Conservation (phyloP, 2,113 vertebrate species). For the Oreochromis aureus region DNA sequence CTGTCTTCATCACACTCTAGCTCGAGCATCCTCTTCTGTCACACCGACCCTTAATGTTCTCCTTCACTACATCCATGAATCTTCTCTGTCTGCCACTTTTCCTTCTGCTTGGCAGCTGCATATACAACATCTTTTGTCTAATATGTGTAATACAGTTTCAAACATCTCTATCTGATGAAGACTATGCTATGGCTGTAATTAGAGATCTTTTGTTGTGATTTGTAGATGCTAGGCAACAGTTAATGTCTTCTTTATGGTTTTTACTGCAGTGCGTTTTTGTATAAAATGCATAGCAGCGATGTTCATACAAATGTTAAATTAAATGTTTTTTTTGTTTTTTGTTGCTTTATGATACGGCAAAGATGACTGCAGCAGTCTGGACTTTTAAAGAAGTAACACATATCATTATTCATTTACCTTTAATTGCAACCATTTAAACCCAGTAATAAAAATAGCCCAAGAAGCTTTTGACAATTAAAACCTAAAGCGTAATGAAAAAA, state of each 20-base stretch:
- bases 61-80: background rate
- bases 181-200: background rate
- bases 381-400: background rate
- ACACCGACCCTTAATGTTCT: background rate
- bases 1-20: background rate
- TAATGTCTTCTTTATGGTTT: background rate
- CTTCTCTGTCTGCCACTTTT: background rate
- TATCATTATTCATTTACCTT: background rate
- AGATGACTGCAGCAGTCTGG: background rate
- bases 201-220: background rate
- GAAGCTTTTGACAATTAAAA: background rate
- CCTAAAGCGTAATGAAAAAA: background rate
- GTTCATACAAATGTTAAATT: background rate
- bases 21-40: background rate
- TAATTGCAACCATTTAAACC: background rate
- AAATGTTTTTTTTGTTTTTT: background rate
- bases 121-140: background rate
- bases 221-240: background rate
- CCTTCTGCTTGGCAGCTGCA: background rate
- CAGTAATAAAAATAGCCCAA: background rate
- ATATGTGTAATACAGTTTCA: background rate
- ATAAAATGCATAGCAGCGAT: background rate
- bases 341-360: background rate
- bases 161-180: background rate
- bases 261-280: background rate